Evolutionary conservation across 2,888 invertebrate species (phyloP).

Genomic region (Aproaerema taeniolella): DNA sequence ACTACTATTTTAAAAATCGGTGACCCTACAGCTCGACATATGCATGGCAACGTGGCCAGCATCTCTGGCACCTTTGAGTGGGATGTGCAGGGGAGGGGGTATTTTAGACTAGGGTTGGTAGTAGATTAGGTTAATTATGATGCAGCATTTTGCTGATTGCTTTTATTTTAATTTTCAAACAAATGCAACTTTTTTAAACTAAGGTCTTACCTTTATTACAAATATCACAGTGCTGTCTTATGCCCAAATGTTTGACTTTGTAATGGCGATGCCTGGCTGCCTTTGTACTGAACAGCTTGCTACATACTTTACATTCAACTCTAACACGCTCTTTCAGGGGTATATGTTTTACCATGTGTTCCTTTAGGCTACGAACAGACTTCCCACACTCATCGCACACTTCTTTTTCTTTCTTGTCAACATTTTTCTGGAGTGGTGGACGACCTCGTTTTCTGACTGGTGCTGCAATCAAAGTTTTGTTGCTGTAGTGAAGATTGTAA

Average conservation of each 20-base stretch:
- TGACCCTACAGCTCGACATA: neutral
- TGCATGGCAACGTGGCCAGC: neutral
- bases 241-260: constrained; percentile 49
- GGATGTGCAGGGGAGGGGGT: too few species aligned
- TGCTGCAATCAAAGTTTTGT: constrained; percentile 22
- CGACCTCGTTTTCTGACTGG: constrained; percentile 27
- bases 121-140: too few species aligned
- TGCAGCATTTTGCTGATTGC: too few species aligned
- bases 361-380: constrained; percentile 41
- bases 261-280: constrained; percentile 45
- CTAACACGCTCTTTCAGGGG: constrained; percentile 30
- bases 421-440: constrained; percentile 16
- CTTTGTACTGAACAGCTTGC: constrained; percentile 39
- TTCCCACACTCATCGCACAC: constrained; percentile 61
- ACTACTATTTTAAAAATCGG: neutral
- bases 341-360: constrained; percentile 39
- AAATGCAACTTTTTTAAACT: neutral
- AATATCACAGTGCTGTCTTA: constrained; percentile 48
- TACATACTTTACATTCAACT: constrained; percentile 45
- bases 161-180: neutral
- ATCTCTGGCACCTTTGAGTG: too few species aligned
- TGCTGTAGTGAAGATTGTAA: too few species aligned
- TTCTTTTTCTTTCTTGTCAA: constrained; percentile 17
- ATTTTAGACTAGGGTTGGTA: too few species aligned
- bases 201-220: constrained; percentile 51